Base-by-base conservation (phyloP, 1,140 invertebrate species). In the Ceratina calcarata region DNA sequence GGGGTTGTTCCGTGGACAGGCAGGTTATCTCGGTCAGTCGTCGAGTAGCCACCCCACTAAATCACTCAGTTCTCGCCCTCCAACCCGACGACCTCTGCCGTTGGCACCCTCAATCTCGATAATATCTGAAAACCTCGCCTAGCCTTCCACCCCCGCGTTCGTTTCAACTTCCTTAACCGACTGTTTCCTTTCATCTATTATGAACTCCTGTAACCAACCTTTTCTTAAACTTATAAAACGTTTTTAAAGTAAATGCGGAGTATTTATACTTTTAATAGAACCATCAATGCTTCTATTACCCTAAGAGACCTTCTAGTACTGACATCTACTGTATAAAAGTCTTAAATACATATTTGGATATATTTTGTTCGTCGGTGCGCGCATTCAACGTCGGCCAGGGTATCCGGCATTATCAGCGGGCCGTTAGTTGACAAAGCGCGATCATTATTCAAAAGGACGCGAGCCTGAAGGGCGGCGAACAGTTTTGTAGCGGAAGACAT, bases 401-500 rank as follows among this genome's bases (percentile, higher is more conserved):
- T 81, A 79, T 86, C 78, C 68, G 83, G 80, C 64, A 81, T 86
- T 84, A 86, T 87, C 84, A 81, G 80, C 62, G 61, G 60, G 57
- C 74, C 65, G 82, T 78, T 80, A 77, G 82, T 77, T 80, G 85
- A 87, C 84, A 85, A 87, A 88, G 86, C 83, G 68, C 66, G 67
- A 74, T 87, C 84, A 86, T 88, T 90, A 88, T 89, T 90, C 89
- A 90, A 86, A 90, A 85, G 88, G 87, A 86, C 85, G 81, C 80
- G 72, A 72, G 70, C 68, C 62, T 65, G 67, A 73, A 87, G 86
- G 86, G 88, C 87, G 84, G 65, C 72, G 61, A 86, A 86, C 87
- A 91, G 90, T 91, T 91, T 90, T 90, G 89, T 91, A 90, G 86
- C 90, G 90, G 90, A 91, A 91, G 89, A 90, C 89, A 87, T 87